Percentiles rank a stretch among this genome's conserved stretches.
phyloP scores from a whole-genome alignment of 2,888 invertebrate species.

The Hartigia nigra region DNA sequence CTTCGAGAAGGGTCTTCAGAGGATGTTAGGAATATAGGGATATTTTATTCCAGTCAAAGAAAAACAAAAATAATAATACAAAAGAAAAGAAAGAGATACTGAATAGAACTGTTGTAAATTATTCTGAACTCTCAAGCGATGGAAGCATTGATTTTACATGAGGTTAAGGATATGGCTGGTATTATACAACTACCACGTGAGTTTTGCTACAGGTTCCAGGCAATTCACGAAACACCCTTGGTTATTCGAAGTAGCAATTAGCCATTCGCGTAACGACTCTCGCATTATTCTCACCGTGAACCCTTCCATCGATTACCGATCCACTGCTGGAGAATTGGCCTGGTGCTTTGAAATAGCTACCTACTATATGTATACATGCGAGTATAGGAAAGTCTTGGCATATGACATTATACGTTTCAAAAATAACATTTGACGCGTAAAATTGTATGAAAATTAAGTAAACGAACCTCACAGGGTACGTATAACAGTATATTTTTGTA shows the following conservation, averaged over 20 bases:
- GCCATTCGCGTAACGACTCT: background rate
- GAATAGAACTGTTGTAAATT: background rate
- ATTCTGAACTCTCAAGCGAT: background rate
- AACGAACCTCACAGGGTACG: too few species aligned
- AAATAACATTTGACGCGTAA: background rate
- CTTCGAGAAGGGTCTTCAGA: background rate
- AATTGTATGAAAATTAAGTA: background rate
- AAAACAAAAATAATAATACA: too few species aligned
- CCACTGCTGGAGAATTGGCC: background rate
- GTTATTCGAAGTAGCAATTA: background rate
- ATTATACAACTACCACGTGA: constrained; percentile 40
- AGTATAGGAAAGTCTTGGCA: background rate
- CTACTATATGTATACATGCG: background rate
- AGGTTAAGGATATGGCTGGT: constrained; percentile 45
- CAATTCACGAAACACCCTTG: background rate
- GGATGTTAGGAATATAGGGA: background rate
- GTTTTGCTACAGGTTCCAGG: background rate
- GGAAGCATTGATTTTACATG: constrained; percentile 45
- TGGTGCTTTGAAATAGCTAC: background rate
- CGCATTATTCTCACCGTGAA: background rate
- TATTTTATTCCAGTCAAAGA: background rate
- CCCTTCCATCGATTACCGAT: background rate
- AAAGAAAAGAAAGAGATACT: background rate
- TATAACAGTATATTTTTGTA: too few species aligned
- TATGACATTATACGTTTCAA: background rate